Conservation (phyloP, 1,140 invertebrate species). For the Neodiprion lecontei region DNA sequence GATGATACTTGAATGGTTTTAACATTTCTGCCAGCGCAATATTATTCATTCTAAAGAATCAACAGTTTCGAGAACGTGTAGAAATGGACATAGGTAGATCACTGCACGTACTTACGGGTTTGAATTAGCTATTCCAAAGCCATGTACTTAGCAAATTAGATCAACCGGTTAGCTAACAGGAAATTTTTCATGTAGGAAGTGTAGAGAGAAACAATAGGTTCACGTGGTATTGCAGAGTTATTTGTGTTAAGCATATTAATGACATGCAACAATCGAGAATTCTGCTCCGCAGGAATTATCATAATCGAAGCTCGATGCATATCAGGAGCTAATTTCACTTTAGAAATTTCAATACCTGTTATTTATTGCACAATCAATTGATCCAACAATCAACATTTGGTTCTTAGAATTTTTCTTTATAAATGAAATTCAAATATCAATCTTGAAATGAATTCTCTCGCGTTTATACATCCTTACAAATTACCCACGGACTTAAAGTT, state of each 20-base stretch:
- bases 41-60: too few species aligned
- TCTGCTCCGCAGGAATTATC: neutral
- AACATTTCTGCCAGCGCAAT: too few species aligned
- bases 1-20: too few species aligned
- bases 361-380: neutral
- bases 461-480: neutral
- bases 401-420: neutral
- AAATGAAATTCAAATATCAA: neutral
- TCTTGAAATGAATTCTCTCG: neutral
- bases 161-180: constrained; percentile 1
- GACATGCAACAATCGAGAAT: neutral
- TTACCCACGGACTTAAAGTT: neutral
- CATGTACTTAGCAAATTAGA: neutral
- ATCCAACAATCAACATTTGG: neutral
- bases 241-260: constrained; percentile 8
- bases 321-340: neutral
- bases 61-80: too few species aligned
- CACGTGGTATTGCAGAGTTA: neutral
- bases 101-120: too few species aligned
- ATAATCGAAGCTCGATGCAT: constrained; percentile 2
- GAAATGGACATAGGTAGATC: too few species aligned
- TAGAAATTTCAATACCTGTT: constrained; percentile 1
- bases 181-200: constrained; percentile 1
- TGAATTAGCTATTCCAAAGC: too few species aligned
- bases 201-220: neutral